Base-by-base conservation (phyloP, 1,140 invertebrate species). In the Scaptomyza graminum region DNA sequence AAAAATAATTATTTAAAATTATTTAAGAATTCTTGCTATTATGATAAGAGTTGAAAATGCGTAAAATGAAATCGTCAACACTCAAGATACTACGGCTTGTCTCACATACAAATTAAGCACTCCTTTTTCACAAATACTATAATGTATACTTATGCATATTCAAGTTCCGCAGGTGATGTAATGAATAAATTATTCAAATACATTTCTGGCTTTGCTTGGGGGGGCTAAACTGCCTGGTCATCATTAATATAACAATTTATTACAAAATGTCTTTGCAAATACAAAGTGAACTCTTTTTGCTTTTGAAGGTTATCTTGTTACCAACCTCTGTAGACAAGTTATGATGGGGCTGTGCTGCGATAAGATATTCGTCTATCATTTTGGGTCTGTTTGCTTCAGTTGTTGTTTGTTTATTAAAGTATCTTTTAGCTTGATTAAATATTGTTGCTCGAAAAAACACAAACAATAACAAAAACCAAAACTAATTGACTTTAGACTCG, bases 371-470 rank as follows among this genome's bases (percentile, higher is more conserved):
- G 46, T 8, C 11, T 39, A 47, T 18, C 43, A 43, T 31, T 28
- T 49, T 34, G 31, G 31, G 8, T 34, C 31, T 46, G n/a, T 44
- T 13, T 22, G 31, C 1, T 41, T 41, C 3, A 3, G 37, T 41
- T 41, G 37, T 18, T 28, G 12, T 39, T 2, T 12, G 7, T 54
- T 37, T 59, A 57, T 46, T 43, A 67, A 57, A 52, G 28, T 28
- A 47, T 66, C 75, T 88, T 59, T 88, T 82, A 79, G 71, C 60
- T 73, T 76, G 72, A 82, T 79, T 76, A 88, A 87, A 88, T 76
- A 87, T 70, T 88, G 68, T 52, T 15, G 28, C 11, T 68, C n/a
- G 51, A 63, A 66, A 64, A 37, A 16, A 34, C 62, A 49, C 67
- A 79, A 76, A 67, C 50, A 70, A 54, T 7, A 31, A 31, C 28